Base-by-base conservation (phyloP, 2,888 invertebrate species). In the Sphaeridia pumilis region DNA sequence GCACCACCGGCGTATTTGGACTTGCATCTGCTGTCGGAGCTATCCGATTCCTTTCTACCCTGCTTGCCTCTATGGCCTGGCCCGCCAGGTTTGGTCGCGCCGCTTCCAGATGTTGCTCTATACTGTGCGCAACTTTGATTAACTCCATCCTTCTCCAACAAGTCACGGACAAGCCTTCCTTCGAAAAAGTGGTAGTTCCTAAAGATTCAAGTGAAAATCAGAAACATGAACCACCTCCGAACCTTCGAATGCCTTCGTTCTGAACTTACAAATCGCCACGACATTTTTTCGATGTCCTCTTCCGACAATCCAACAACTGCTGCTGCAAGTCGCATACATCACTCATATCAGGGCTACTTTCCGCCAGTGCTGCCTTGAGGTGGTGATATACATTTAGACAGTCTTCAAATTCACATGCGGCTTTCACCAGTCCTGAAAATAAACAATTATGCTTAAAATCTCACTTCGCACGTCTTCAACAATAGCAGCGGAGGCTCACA, bases 171-270 rank as follows among this genome's bases (percentile, higher is more conserved):
- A 10, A 64, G 53, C 26, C 59, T 60, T n/a, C n/a, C n/a, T 21
- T 61, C 64, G 31, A 64, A 64, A 47, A 63, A 61, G 28, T 64
- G 64, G 54, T 60, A 64, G 48, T 64, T 64, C 48, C 64, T 64
- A 42, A 28, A 54, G 14, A 7, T 4, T 4, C 24, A 20, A 7
- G 22, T 17, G 2, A 4, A 12, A 41, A 41, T 41, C 7, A 12
- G 10, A 41, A n/a, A n/a, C n/a, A 41, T 41, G 7, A n/a, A 12
- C 10, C 7, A 12, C 21, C 21, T 12, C 7, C 41, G 7, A n/a
- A 41, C 10, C n/a, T 41, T 41, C 7, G 14, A 10, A 14, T 31
- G 31, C 7, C 31, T 38, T 17, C 17, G 38, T n/a, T 10, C 34
- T 25, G 1, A 14, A 59, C 64, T 62, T 64, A 64, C 63, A 64